phyloP scores from a whole-genome alignment of 1,140 invertebrate genomes.

The Papilio dardanus region DNA sequence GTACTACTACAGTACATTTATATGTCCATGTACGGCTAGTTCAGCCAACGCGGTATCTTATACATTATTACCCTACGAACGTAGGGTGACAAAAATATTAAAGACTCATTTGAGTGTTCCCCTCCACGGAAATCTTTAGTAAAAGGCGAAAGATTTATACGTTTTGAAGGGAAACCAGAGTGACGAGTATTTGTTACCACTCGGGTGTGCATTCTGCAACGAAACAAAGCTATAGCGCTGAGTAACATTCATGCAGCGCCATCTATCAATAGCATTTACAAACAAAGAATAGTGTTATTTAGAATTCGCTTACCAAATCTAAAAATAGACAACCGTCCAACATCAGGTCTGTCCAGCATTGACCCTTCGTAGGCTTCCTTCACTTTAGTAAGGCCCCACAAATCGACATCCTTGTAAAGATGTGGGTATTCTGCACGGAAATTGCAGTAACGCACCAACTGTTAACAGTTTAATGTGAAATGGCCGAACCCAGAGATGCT shows the following conservation, averaged over 20 bases:
- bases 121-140: conserved; percentile 43
- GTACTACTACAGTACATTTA: no score
- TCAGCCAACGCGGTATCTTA: no score
- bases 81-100: conserved; percentile 30
- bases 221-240: not conserved
- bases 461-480: conserved; percentile 58
- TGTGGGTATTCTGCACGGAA: conserved; percentile 88
- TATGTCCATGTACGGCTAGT: no score
- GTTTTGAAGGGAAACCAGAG: conserved; percentile 35
- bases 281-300: not conserved
- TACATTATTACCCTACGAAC: conserved; percentile 16
- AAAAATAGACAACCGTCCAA: conserved; percentile 61
- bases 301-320: conserved; percentile 61
- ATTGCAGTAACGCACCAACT: conserved; percentile 88
- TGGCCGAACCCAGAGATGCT: no score
- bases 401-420: conserved; percentile 86
- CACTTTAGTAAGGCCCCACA: conserved; percentile 84
- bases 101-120: conserved; percentile 43
- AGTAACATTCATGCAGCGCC: not conserved
- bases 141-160: conserved; percentile 41
- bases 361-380: conserved; percentile 86
- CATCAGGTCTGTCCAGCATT: conserved; percentile 84
- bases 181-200: not conserved
- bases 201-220: not conserved
- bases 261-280: not conserved